phyloP scores from a whole-genome alignment of 2,888 invertebrate genomes.

The Dryocosmus kuriphilus region DNA sequence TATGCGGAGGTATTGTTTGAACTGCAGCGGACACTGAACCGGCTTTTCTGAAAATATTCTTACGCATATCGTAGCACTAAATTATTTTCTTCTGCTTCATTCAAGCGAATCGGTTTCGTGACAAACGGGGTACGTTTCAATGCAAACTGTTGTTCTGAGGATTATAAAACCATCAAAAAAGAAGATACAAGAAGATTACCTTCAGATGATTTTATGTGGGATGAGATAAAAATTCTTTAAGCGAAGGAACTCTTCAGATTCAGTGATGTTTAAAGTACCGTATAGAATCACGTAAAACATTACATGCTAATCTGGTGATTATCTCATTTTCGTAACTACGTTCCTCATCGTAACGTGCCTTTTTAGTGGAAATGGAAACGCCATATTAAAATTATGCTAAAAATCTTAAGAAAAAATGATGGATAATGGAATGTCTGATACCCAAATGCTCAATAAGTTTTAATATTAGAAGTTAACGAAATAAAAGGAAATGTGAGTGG shows the following conservation, averaged over 20 bases:
- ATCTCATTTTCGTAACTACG: not conserved
- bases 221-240: not conserved
- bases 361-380: not conserved
- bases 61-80: not conserved
- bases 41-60: not conserved
- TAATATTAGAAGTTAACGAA: not conserved
- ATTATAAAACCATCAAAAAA: too few species aligned
- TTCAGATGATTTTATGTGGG: not conserved
- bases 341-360: not conserved
- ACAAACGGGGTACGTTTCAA: too few species aligned
- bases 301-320: not conserved
- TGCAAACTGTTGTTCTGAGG: not conserved
- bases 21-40: not conserved
- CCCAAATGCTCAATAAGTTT: not conserved
- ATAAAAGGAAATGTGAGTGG: not conserved
- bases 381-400: not conserved
- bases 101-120: too few species aligned
- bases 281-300: conserved; percentile 9
- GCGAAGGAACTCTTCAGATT: not conserved
- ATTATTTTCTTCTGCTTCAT: too few species aligned
- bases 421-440: too few species aligned
- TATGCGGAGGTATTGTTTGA: not conserved
- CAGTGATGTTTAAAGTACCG: not conserved
- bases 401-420: too few species aligned
- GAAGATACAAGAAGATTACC: too few species aligned